These are phyloP conservation scores for Gerris lacustris DNA, from an alignment of 2,888 invertebrate genomes.

Conservation along the genomic window DNA sequence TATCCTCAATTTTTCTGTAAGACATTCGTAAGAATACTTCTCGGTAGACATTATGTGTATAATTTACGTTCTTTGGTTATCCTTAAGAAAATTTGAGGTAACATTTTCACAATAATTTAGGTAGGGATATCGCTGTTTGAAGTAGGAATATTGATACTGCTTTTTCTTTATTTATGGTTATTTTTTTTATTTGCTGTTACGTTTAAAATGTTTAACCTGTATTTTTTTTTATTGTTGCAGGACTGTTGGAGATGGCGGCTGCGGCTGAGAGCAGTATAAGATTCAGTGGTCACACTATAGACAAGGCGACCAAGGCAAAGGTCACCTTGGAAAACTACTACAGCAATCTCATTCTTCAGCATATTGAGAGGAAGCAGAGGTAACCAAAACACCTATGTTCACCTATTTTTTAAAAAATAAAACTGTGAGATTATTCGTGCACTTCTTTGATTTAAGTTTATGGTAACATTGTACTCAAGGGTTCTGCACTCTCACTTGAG, in stretches of 20 bases:
- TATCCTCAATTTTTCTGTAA: no score
- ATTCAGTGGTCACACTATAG: constrained; percentile 92
- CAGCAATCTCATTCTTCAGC: constrained; percentile 93
- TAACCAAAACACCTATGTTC: constrained; percentile 35
- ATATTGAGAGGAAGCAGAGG: constrained; percentile 93
- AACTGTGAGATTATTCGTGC: no score
- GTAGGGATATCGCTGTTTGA: no score
- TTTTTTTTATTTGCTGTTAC: no score
- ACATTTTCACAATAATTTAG: no score
- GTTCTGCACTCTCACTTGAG: neutral
- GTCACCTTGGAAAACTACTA: constrained; percentile 98
- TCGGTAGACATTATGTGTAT: no score
- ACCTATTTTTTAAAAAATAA: constrained; percentile 4
- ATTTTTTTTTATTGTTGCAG: constrained; percentile 39
- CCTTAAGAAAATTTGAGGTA: no score
- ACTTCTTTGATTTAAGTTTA: neutral
- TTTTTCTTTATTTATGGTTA: no score
- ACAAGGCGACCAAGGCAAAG: constrained; percentile 98
- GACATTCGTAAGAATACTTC: no score
- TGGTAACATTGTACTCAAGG: neutral
- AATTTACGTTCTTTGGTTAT: no score
- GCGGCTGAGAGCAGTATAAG: constrained; percentile 65
- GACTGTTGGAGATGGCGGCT: constrained; percentile 74
- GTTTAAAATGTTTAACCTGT: no score
- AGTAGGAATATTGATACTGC: no score